These are phyloP conservation scores for Phyto melanocephala DNA, from an alignment of 2,888 invertebrate genomes.

Conservation along the genomic window DNA sequence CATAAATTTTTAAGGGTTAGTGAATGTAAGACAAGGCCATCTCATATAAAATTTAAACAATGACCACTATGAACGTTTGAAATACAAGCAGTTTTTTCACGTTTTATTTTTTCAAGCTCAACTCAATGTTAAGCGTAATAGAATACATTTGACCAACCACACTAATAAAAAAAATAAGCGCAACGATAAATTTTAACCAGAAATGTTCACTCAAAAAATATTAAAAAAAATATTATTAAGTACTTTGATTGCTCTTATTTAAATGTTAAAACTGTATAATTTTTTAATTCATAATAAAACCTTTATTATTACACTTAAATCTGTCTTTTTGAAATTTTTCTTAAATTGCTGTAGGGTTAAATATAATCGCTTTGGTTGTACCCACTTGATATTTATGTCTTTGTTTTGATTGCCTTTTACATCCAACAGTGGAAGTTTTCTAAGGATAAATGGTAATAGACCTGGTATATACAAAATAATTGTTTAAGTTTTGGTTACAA, in stretches of 20 bases:
- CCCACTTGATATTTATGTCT: too few relatives aligned
- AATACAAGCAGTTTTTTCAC: background rate
- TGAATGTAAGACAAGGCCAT: slow-evolving; percentile 13
- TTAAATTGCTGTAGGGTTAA: background rate
- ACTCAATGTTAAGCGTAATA: slow-evolving; percentile 32
- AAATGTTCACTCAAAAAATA: too few relatives aligned
- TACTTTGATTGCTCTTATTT: background rate
- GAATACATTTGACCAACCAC: slow-evolving; percentile 44
- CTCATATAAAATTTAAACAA: slow-evolving; percentile 1
- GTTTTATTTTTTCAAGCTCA: background rate
- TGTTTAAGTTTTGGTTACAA: too few relatives aligned
- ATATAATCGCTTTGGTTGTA: background rate
- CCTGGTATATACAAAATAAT: too few relatives aligned
- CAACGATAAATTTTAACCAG: background rate
- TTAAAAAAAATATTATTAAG: background rate
- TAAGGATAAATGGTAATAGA: too few relatives aligned
- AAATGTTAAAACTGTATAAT: background rate
- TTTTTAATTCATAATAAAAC: background rate
- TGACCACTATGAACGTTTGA: background rate
- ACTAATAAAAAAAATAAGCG: background rate
- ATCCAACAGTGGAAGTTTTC: too few relatives aligned
- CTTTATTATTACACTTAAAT: too few relatives aligned
- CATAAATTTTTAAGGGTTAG: slow-evolving; percentile 1
- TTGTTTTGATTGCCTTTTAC: too few relatives aligned
- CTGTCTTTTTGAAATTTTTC: too few relatives aligned